Base-by-base conservation (phyloP, 2,797 vertebrate genomes). In the Sebastolobus altivelis region DNA sequence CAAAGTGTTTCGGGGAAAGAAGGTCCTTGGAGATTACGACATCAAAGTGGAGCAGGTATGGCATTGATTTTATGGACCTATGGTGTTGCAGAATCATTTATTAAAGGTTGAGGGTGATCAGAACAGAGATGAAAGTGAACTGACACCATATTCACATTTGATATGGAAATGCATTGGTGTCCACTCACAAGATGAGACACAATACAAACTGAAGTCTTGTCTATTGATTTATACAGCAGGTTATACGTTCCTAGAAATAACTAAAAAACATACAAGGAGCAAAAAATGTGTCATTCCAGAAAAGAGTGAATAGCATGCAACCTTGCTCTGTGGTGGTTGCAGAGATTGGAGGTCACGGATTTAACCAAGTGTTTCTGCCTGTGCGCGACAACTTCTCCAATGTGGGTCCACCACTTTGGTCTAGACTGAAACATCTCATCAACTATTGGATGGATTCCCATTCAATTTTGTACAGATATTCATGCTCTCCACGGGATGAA, bases 1-100 rank as follows among this genome's bases (percentile, higher is more conserved):
- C 88, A 99, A 98, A 93, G 95, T 97, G 87, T 99, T 99, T 88
- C 96, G 97, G 79, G 98, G 98, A 29, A 99, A 99, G 93, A 99
- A 99, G 91, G 82, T 99, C 82, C 96, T 97, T 79, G 98, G 97
- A 49, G 98, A 99, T 83, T 98, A 96, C 25, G 98, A 99, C 86
- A 95, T 99, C 94, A 98, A 96, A 94, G 97, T 99, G 85, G 98
- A 99, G 83, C 98, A 99, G 97, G 98, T 99, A 96, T 63, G 1
- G 72, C 22, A 49, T 60, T 49, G 37, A 73, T 76, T 77, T 76
- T 59, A 75, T 8, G 65, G 14, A 66, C 27, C 14, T 65, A 5
- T 60, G 13, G 69, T 75, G 22, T 16, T 52, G n/a, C 25, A 70
- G 37, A 82, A 52, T 75, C 8, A 22, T 82, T 75, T 6, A 22